These are phyloP conservation scores for Neoseiulus cucumeris DNA, from an alignment of 1,140 invertebrate species.

Conservation along the genomic window DNA sequence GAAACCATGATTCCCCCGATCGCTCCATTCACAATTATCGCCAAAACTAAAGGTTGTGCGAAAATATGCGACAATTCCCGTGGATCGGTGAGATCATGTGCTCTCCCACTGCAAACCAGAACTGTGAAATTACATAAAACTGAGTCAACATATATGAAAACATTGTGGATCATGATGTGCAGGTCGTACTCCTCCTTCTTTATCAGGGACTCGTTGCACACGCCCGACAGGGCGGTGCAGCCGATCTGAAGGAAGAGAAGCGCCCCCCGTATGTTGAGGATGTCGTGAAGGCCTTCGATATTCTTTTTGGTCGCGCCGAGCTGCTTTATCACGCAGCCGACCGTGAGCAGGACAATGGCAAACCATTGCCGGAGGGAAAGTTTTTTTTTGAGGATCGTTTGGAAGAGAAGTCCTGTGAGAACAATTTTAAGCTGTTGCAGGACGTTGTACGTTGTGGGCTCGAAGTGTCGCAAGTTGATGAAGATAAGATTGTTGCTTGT, in stretches of 20 bases:
- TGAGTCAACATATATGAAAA: not conserved
- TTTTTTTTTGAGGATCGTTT: not conserved
- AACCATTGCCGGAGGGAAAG: not conserved
- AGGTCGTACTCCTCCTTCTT: not conserved
- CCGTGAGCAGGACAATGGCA: not conserved
- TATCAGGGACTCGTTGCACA: not conserved
- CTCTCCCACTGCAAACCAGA: too few species aligned
- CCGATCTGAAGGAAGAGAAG: not conserved
- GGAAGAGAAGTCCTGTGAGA: not conserved
- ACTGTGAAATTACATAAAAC: not conserved
- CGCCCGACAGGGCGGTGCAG: not conserved
- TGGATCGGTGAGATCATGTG: too few species aligned
- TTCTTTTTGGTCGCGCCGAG: not conserved
- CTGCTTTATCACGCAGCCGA: not conserved
- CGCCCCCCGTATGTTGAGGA: not conserved
- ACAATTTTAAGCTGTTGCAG: not conserved
- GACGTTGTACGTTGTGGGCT: not conserved
- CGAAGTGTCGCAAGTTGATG: not conserved
- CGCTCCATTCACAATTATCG: not conserved
- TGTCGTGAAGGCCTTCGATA: not conserved
- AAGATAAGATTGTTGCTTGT: not conserved
- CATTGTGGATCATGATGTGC: not conserved
- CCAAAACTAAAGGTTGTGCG: not conserved
- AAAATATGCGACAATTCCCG: not conserved
- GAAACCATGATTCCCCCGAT: not conserved